These are phyloP conservation scores for Chaetorhynchus papuensis DNA, from an alignment of 2,113 vertebrate genomes.

Conservation along the genomic window DNA sequence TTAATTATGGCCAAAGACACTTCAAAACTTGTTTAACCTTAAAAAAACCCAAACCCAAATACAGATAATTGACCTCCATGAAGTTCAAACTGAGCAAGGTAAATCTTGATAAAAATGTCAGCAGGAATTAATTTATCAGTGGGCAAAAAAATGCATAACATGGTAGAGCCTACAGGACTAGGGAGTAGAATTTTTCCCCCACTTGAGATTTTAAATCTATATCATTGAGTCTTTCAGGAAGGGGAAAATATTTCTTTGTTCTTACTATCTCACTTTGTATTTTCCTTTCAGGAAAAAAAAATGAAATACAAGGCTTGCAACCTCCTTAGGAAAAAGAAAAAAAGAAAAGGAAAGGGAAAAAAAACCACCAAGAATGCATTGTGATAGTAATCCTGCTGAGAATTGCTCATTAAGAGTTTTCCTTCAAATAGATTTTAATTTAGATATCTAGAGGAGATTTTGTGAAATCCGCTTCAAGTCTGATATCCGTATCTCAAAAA, in stretches of 20 bases:
- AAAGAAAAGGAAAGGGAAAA: accelerated
- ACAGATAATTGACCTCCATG: not conserved
- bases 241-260: not conserved
- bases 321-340: not conserved
- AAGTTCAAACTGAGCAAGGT: not conserved
- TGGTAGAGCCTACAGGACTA: not conserved
- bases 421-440: not conserved
- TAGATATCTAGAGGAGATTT: not conserved
- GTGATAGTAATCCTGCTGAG: not conserved
- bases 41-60: not conserved
- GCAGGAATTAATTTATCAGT: not conserved
- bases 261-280: not conserved
- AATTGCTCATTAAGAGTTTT: not conserved
- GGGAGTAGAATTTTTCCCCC: not conserved
- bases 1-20: not conserved
- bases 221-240: not conserved
- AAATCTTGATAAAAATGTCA: not conserved
- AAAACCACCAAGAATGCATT: no score
- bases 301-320: not conserved
- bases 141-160: not conserved
- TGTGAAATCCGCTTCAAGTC: not conserved
- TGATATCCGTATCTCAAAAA: not conserved
- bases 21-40: not conserved
- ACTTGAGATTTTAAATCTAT: not conserved
- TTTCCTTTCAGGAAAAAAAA: not conserved